Base-by-base conservation (phyloP, 1,140 invertebrate genomes). In the Habropoda laboriosa region DNA sequence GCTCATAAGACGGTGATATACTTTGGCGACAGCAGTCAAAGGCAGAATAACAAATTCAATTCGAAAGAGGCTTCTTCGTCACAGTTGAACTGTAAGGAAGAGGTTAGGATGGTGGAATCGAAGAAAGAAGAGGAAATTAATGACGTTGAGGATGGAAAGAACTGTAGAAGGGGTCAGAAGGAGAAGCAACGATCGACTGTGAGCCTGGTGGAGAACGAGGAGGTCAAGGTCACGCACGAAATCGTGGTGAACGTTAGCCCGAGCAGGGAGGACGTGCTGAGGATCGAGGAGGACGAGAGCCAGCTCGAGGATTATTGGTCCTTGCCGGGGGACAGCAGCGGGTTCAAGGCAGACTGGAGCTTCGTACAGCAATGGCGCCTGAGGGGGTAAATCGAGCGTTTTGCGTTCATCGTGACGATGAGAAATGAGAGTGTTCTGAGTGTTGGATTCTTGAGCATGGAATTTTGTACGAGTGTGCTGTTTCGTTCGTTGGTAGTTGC, bases 281-380 rank as follows among this genome's bases (percentile, higher is more conserved):
- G 63, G 70, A 92, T 85, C 91, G 63, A 94, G 70, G 89, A 93
- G 70, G 94, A 94, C 45, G 93, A 94, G 57, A 91, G 89, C 71
- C 92, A 92, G 35, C 76, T 90, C 51, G 92, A 92, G 61, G 91
- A 93, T 70, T 91, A 91, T 82, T 92, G 91, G 91, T 91, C 91
- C 12, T 87, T 92, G 83, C 91, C 92, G 18, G 91, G 91, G 38
- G 91, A 92, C 80, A 91, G 82, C 51, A 92, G 83, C 45, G 91
- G 90, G 30, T 92, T 92, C 81, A 92, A 90, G 74, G 91, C 92
- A 79, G 95, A 96, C 90, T 96, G 95, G 95, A 96, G 95, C 87
- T 96, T 96, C 89, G 95, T 96, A 51, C 95, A 96, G 91, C 95
- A 95, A 84, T 96, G 95, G 95, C 92, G 95, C 85, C 81, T 93